A percentile compares a stretch with the other conserved stretches of the same genome.
phyloP scores from a whole-genome alignment of 2,888 invertebrate species.

The Tetropium fuscum region DNA sequence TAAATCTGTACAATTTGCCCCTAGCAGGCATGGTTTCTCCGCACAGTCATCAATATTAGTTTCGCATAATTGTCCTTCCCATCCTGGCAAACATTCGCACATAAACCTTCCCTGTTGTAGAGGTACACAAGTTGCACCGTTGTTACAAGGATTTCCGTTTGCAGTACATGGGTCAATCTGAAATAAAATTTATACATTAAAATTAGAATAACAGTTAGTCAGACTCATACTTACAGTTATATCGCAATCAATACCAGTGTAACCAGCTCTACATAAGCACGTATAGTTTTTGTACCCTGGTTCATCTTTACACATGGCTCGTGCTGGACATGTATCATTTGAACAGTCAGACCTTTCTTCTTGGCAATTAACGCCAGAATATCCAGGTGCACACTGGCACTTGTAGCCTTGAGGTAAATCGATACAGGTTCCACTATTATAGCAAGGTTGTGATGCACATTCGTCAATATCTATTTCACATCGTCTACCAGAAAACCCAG shows the following conservation, averaged over 20 bases:
- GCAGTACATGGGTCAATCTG: conserved; percentile 91
- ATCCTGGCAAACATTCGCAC: conserved; percentile 96
- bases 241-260: conserved; percentile 93
- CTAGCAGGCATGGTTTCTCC: conserved; percentile 90
- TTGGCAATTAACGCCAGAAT: conserved; percentile 94
- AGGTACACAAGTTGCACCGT: conserved; percentile 90
- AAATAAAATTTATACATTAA: conserved; percentile 49
- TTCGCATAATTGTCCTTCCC: conserved; percentile 97
- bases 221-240: conserved; percentile 76
- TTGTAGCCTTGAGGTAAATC: conserved; percentile 93
- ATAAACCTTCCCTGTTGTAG: conserved; percentile 92
- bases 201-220: not conserved
- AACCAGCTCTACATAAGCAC: conserved; percentile 94
- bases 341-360: conserved; percentile 91
- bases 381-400: conserved; percentile 89
- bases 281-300: conserved; percentile 90
- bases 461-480: conserved; percentile 97
- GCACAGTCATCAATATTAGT: conserved; percentile 94
- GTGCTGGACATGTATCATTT: conserved; percentile 92
- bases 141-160: conserved; percentile 90
- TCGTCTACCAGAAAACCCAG: conserved; percentile 78
- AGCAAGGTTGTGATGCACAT: conserved; percentile 94
- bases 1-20: conserved; percentile 93
- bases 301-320: conserved; percentile 97
- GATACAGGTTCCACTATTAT: conserved; percentile 91